Evolutionary conservation across 2,888 invertebrate species (phyloP), one percentile per base, ranked within the genome.

Genomic region (Lasioglossum oenotherae): DNA sequence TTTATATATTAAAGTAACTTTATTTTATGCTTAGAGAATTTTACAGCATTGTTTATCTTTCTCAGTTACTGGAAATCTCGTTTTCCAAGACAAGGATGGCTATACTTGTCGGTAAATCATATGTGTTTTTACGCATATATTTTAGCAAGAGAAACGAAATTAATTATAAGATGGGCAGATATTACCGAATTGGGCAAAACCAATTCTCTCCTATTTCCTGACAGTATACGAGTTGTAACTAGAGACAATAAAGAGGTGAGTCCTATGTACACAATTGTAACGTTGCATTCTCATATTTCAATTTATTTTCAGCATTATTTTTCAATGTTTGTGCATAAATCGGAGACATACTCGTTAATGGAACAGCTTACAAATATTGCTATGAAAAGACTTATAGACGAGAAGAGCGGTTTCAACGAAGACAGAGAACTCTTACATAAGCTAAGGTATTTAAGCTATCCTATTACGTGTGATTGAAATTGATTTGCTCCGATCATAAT

Each of bases 361-460:
- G 98, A 99, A 93, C 99, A 99, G 95, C 96, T 99, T 69, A 98
- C 99, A 79, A 99, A 99, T 96, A 97, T 99, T 96, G 99, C 99
- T 82, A 99, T 99, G 97, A 99, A 98, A 96, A 97, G 98, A 95
- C 96, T 99, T 88, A 98, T 98, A 92, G 98, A 99, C 92, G 99
- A 99, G 94, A 99, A 98, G 95, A 97, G 98, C 72, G 97, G 98
- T 80, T 99, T 98, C 93, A 97, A 98, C 92, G 98, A 98, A 93
- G 99, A 99, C 94, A 97, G 97, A 92, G 97, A 98, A 74, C 96
- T 99, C 74, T 96, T 98, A 77, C 97, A 97, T 82, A 98, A 99
- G 95, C 96, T 98, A 74, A 97, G 97, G 97, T 97, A 95, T 93
- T 57, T 79, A 14, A 49, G 23, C 46, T 10, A 53, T 19, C 44